Base-by-base conservation (phyloP, 1,140 invertebrate genomes). In the Apis laboriosa region DNA sequence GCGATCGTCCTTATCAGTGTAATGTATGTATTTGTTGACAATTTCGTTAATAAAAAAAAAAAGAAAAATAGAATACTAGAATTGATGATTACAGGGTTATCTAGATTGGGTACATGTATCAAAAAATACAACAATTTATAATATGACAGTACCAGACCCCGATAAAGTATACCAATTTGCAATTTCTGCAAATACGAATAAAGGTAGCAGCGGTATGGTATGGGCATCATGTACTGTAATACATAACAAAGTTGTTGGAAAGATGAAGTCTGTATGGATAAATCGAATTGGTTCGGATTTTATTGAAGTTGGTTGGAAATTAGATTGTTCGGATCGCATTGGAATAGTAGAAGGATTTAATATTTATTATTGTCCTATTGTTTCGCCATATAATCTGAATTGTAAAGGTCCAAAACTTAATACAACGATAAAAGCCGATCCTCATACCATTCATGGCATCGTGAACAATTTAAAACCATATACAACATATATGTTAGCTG, bases 161-260 rank as follows among this genome's bases (percentile, higher is more conserved):
- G 90, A 91, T 19, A 94, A 94, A 82, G 93, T 94, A 8, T 95
- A 96, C 84, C 95, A 96, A 84, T 96, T 97, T 93, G 97, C 97
- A 17, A 96, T 97, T 84, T 95, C 97, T 7, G 96, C 96, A 9
- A 97, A 97, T 89, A 95, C 95, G 9, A 90, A 94, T 7, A 92
- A 90, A 11, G 93, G 93, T 49, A 97, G 96, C 84, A 97, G 96
- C 90, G 97, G 97, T 0, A 97, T 97, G 96, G 93, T 96, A 13
- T 97, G 97, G 97, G 96, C 97, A 13, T 95, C 95, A 5, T 97
- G 97, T 92, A 97, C 96, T 8, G 95, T 97, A 61, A 95, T 97
- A n/a, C 95, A 96, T 87, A 95, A 96, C 85, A 95, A 95, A 88
- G 95, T 95, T 64, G 94, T 96, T 15, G 95, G 95, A 61, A 97